A percentile compares a stretch with the other conserved stretches of the same genome.
Evolutionary conservation across 1,140 invertebrate species (phyloP).

Genomic region (fruit fly (Drosophila melanogaster)): Release_6_plus_ISO1_MT NT_037436.4:6633501-6634000

Average conservation of each 20-base stretch:
- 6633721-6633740: conserved; percentile 99
- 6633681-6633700: conserved; percentile 99
- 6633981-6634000: conserved; percentile 92
- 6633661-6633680: conserved; percentile 94
- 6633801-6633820: conserved; percentile 98
- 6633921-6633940: conserved; percentile 95
- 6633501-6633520: conserved; percentile 62
- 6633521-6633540: conserved; percentile 70
- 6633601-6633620: conserved; percentile 99
- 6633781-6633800: conserved; percentile 97
- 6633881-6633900: neutral
- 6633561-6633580: conserved; percentile 20
- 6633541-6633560: conserved; percentile 31
- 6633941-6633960: conserved; percentile 98
- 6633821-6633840: conserved; percentile 93
- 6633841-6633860: conserved; percentile 97
- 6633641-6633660: conserved; percentile 97
- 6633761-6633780: conserved; percentile 97
- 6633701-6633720: conserved; percentile 98
- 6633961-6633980: conserved; percentile 94
- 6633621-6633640: conserved; percentile 99
- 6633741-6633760: conserved; percentile 97
- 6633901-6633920: conserved; percentile 84
- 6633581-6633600: conserved; percentile 97
- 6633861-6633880: conserved; percentile 26